Evolutionary conservation across 2,797 vertebrate genomes (phyloP).

Genomic region (Chaunax sp.): DNA sequence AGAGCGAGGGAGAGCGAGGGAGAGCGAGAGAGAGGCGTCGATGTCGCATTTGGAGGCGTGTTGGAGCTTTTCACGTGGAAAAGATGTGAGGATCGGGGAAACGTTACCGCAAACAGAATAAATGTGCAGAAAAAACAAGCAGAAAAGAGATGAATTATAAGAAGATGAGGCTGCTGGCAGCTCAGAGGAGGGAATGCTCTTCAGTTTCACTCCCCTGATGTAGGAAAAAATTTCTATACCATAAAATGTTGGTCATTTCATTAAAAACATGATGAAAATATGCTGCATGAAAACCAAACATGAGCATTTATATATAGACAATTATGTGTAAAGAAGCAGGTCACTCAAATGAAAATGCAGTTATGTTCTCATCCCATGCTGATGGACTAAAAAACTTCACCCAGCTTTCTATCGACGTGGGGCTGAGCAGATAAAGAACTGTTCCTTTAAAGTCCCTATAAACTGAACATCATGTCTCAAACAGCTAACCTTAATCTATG

Average conservation of each 20-base stretch:
- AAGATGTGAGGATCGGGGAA: conserved; percentile 49
- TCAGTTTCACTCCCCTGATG: background rate
- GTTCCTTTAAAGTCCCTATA: too few relatives aligned
- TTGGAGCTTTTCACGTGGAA: conserved; percentile 48
- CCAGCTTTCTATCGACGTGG: too few relatives aligned
- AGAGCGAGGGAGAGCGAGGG: conserved; percentile 3
- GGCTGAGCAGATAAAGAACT: too few relatives aligned
- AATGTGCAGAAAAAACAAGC: conserved; percentile 54
- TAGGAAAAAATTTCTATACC: background rate
- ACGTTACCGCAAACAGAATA: conserved; percentile 52
- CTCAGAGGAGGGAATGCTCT: conserved; percentile 27
- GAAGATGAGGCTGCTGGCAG: conserved; percentile 34
- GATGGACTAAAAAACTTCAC: too few relatives aligned
- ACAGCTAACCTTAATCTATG: too few relatives aligned
- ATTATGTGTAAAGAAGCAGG: too few relatives aligned
- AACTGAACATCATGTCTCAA: too few relatives aligned
- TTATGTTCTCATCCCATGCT: too few relatives aligned
- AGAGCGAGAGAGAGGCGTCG: conserved; percentile 52
- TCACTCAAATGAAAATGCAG: too few relatives aligned
- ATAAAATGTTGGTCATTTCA: background rate
- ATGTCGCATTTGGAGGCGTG: conserved; percentile 38
- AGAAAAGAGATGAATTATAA: conserved; percentile 45
- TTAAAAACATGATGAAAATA: background rate
- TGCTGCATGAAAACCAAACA: too few relatives aligned
- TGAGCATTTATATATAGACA: too few relatives aligned